Percentiles rank a stretch among this genome's conserved stretches.
phyloP scores from a whole-genome alignment of 2,797 vertebrate genomes.

The Sebastes taczanowskii region DNA sequence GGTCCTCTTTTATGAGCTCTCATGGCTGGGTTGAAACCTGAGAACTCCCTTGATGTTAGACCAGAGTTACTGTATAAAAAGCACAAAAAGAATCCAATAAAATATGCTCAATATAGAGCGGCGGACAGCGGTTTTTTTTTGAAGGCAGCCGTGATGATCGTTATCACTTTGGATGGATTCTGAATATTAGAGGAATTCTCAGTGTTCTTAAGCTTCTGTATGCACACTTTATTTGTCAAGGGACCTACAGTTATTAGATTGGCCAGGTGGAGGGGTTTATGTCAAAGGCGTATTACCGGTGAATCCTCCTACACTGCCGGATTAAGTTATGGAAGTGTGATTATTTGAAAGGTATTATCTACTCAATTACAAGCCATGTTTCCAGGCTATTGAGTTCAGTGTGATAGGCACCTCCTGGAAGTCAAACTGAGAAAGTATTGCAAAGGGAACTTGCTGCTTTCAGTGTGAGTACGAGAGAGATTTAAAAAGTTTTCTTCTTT shows the following conservation, averaged over 20 bases:
- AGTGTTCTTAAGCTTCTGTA: slow-evolving; percentile 13
- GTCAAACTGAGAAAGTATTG: background rate
- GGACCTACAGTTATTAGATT: slow-evolving; percentile 49
- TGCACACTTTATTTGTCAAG: slow-evolving; percentile 54
- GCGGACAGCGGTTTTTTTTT: slow-evolving; percentile 21
- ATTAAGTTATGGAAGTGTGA: slow-evolving; percentile 58
- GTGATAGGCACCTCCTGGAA: slow-evolving; percentile 11
- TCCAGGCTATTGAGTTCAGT: slow-evolving; percentile 38
- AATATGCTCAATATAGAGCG: slow-evolving; percentile 28
- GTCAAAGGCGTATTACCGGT: slow-evolving; percentile 40
- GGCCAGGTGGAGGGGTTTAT: slow-evolving; percentile 47
- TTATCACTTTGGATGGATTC: slow-evolving; percentile 35
- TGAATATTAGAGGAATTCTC: slow-evolving; percentile 27
- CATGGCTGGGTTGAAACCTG: slow-evolving; percentile 25
- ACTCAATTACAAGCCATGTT: slow-evolving; percentile 31
- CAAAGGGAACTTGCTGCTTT: slow-evolving; percentile 1
- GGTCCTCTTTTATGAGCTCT: slow-evolving; percentile 19
- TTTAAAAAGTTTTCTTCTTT: background rate
- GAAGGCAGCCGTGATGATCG: slow-evolving; percentile 5
- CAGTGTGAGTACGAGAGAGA: background rate
- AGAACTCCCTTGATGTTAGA: slow-evolving; percentile 24
- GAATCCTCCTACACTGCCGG: slow-evolving; percentile 36
- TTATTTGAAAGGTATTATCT: slow-evolving; percentile 49
- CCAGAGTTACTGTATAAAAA: slow-evolving; percentile 8
- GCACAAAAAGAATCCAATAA: slow-evolving; percentile 37